Base-by-base conservation (phyloP, 2,888 invertebrate genomes). In the Odontomyia ornata region DNA sequence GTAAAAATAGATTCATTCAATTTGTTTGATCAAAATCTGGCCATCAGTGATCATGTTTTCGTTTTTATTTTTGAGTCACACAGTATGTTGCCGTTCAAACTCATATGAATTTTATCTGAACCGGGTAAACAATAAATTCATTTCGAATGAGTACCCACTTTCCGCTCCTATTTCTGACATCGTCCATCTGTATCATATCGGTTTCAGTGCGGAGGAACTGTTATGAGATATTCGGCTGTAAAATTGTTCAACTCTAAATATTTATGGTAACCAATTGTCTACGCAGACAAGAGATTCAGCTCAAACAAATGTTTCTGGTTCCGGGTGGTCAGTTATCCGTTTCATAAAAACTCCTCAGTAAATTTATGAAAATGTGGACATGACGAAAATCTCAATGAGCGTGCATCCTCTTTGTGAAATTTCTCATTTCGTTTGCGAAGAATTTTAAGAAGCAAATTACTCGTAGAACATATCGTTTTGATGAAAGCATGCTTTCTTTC, bases 141-240 rank as follows among this genome's bases (percentile, higher is more conserved):
- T 52, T 52, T 52, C 7, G 5, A 52, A 13, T n/a, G 18, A 52
- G 52, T 15, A 18, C 52, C 18, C 52, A n/a, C 52, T 18, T 52
- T 18, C 52, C 52, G 52, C 3, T 52, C 52, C 13, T 52, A 52
- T 52, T 52, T 52, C 52, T 52, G 52, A 18, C 52, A 4, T n/a
- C 3, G 69, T 73, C 73, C 73, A 73, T 57, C 57, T 73, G 73
- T 23, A 73, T 57, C 73, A 73, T 73, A 73, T 73, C 73, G 60
- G 73, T 73, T 73, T 73, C 73, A 36, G 13, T 11, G n/a, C 60
- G 2, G 57, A 30, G n/a, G 11, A 7, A 57, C 36, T 73, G 36
- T 23, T 73, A 60, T 36, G 72, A 57, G 57, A 30, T 30, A 57
- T 30, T 52, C 21, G 73, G 36, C 36, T n/a, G 36, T 57, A 73